phyloP scores from a whole-genome alignment of 2,888 invertebrate species.

The Habroteleia sp. region DNA sequence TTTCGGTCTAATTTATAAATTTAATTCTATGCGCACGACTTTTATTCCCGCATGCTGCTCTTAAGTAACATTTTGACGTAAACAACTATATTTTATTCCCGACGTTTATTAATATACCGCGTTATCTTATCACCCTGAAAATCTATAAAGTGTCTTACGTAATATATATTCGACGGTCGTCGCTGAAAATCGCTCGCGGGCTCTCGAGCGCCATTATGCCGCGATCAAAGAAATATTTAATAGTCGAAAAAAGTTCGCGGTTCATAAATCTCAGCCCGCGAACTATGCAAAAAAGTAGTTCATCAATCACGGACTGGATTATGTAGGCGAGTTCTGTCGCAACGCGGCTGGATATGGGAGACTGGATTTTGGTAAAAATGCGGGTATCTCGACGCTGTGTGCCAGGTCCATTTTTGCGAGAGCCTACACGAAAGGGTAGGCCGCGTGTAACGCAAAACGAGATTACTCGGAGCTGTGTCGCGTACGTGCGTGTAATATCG shows the following conservation, averaged over 20 bases:
- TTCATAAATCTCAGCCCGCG: constrained; percentile 35
- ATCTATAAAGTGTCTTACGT: constrained; percentile 20
- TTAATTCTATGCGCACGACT: not conserved
- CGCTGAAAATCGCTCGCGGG: no score
- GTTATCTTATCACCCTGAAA: constrained; percentile 23
- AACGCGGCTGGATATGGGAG: constrained; percentile 70
- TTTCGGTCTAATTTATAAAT: constrained; percentile 11
- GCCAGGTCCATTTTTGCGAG: constrained; percentile 44
- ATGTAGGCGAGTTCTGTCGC: constrained; percentile 68
- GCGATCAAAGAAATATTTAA: constrained; percentile 3
- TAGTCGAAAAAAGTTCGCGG: constrained; percentile 17
- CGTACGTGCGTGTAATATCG: constrained; percentile 54
- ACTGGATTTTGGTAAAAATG: constrained; percentile 65
- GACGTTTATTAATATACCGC: constrained; percentile 37
- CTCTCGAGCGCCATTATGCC: no score
- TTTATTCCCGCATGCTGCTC: not conserved
- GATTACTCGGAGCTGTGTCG: constrained; percentile 46
- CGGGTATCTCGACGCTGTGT: constrained; percentile 63
- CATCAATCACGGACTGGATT: constrained; percentile 43
- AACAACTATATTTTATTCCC: constrained; percentile 17
- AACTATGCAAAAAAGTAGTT: constrained; percentile 48
- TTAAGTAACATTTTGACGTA: constrained; percentile 18
- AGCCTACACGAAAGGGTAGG: constrained; percentile 71
- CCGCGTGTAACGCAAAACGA: constrained; percentile 37
- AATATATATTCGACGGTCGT: constrained; percentile 13